phyloP scores from a whole-genome alignment of 2,113 vertebrate genomes.

The Ceyx cyanopectus region DNA sequence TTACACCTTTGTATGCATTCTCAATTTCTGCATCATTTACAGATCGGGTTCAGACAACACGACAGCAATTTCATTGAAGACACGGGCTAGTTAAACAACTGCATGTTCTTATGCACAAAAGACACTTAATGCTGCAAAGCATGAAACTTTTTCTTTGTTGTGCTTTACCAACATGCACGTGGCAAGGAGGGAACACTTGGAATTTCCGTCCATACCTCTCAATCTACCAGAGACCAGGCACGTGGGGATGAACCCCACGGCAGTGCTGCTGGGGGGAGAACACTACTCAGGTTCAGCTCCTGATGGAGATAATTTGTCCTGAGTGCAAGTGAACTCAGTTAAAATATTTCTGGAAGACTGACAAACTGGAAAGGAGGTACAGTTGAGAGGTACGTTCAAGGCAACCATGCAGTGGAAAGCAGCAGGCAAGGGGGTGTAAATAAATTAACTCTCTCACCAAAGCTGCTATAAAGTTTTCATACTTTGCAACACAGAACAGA shows the following conservation, averaged over 20 bases:
- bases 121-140: slow-evolving; percentile 78
- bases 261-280: not conserved
- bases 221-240: slow-evolving; percentile 44
- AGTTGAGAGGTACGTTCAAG: slow-evolving; percentile 77
- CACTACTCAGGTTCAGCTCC: not conserved
- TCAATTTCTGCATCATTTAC: slow-evolving; percentile 34
- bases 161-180: slow-evolving; percentile 61
- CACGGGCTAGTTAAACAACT: slow-evolving; percentile 12
- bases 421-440: slow-evolving; percentile 64
- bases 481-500: slow-evolving; percentile 78
- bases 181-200: not conserved
- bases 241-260: not conserved
- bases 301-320: slow-evolving; percentile 2
- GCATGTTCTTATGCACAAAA: slow-evolving; percentile 53
- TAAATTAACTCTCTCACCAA: slow-evolving; percentile 14
- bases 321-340: not conserved
- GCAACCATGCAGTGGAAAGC: slow-evolving; percentile 72
- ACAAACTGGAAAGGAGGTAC: slow-evolving; percentile 22
- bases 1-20: slow-evolving; percentile 31
- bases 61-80: slow-evolving; percentile 11
- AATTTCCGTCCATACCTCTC: slow-evolving; percentile 75
- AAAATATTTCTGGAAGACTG: not conserved
- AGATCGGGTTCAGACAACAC: slow-evolving; percentile 31
- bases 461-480: slow-evolving; percentile 71
- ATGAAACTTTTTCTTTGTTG: slow-evolving; percentile 70